These are phyloP conservation scores for Esperia sulphurella DNA, from an alignment of 2,888 invertebrate genomes.

Conservation along the genomic window DNA sequence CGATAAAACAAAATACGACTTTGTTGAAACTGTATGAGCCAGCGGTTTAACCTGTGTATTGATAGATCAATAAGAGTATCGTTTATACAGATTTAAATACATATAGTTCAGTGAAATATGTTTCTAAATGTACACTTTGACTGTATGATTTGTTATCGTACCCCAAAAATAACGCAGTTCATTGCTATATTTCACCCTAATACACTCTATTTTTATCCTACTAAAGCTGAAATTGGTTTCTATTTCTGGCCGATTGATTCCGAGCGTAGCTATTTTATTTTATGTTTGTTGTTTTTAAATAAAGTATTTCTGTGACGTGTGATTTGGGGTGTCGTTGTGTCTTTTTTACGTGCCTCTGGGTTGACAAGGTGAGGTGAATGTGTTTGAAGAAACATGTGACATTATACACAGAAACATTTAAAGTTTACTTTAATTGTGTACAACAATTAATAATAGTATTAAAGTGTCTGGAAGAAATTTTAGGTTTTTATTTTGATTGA, in stretches of 20 bases:
- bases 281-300: constrained; percentile 36
- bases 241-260: constrained; percentile 42
- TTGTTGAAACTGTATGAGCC: too few relatives aligned
- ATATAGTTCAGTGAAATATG: too few relatives aligned
- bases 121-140: neutral
- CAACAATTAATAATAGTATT: too few relatives aligned
- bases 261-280: constrained; percentile 28
- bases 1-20: too few relatives aligned
- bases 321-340: constrained; percentile 5
- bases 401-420: neutral
- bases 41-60: too few relatives aligned
- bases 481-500: too few relatives aligned
- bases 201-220: constrained; percentile 34
- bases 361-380: constrained; percentile 9
- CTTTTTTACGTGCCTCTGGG: constrained; percentile 1
- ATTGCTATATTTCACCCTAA: constrained; percentile 33
- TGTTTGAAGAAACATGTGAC: constrained; percentile 1
- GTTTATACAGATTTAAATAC: too few relatives aligned
- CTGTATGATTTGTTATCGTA: constrained; percentile 1
- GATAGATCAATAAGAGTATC: too few relatives aligned
- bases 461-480: too few relatives aligned
- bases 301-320: constrained; percentile 19
- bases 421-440: neutral
- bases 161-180: constrained; percentile 16
- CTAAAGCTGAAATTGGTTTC: constrained; percentile 34